Evolutionary conservation across 2,888 invertebrate genomes (phyloP), one percentile per base, ranked within the genome.

Genomic region (Fragum fragum): DNA sequence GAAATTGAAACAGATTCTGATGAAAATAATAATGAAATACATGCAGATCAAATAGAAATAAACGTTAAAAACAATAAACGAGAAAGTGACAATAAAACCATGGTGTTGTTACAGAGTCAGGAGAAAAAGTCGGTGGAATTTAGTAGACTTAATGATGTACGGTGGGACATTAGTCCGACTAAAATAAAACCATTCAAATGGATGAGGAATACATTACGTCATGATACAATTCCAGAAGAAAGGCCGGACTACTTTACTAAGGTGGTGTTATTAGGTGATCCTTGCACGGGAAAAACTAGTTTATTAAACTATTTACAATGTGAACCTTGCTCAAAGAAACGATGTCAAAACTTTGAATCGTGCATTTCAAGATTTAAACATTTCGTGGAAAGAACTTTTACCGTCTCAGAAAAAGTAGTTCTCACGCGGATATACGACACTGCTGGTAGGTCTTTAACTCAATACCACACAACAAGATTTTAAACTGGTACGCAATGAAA

Each of bases 381-480:
- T 61, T 79, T 36, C 53, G 72, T 76, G 26, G 79, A 83, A 66
- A 42, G 66, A 23, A 59, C 73, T n/a, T 57, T 76, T 6, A 28
- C 76, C 6, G 29, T 73, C 7, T 73, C 70, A 0, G 76, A 71
- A 42, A 74, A 66, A 23, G 36, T 42, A 5, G 68, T 85, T 18
- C 57, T 80, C n/a, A 52, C 70, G 16, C 28, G 82, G 32, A 39
- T 85, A 23, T 80, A 82, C 29, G 85, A 85, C 59, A 85, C 85
- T 16, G 81, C 85, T 29, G 82, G 85, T 85, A 81, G 42, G 76
- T 80, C 28, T 23, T 39, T 18, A 5, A 18, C 11, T n/a, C 53
- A 18, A 53, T n/a, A n/a, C n/a, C n/a, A n/a, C n/a, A n/a, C n/a
- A n/a, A n/a, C n/a, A n/a, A n/a, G n/a, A n/a, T n/a, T n/a, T n/a